Evolutionary conservation across 2,797 vertebrate genomes (phyloP), one percentile per base, ranked within the genome.

Genomic region (Chromis chromis): DNA sequence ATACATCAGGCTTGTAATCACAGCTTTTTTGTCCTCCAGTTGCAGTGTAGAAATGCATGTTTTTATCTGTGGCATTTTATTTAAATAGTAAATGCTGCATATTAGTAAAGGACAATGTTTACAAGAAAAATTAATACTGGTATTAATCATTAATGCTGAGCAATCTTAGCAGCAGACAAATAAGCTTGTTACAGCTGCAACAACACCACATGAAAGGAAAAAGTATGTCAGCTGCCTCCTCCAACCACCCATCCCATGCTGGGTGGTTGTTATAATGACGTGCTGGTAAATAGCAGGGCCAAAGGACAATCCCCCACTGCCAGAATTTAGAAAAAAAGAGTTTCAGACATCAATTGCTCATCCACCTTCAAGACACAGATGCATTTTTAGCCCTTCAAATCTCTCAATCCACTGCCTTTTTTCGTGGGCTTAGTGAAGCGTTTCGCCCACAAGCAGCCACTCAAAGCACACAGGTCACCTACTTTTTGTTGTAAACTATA

Each of bases 311-410:
- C n/a, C 19, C 46, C n/a, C 19, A 10, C n/a, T 10, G n/a, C 46
- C n/a, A 21, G 17, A 49, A 49, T 49, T 49, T 49, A 49, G 9
- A 19, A 19, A n/a, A n/a, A 9, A 6, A 21, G 10, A 49, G n/a
- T 21, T 10, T 49, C 14, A 46, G 17, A 46, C 44, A 62, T 58
- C 9, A 22, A 28, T 64, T 6, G 24, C 36, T 48, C 8, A 6
- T 33, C 21, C 11, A 39, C 39, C 8, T 19, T 39, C 25, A 50
- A 42, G 65, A 52, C 31, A 42, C 24, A 57, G n/a, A 24, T 16
- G 16, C 16, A 39, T 54, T 76, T 33, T 3, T 2, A 33, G 56
- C 31, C 8, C n/a, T 69, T 50, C 14, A 63, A 57, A 69, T 33
- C 42, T 31, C 14, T 50, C 56, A 55, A 12, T 76, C 65, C n/a